Base-by-base conservation (phyloP, 92 coral and sea anemone genomes). In the Porites cylindrica region DNA sequence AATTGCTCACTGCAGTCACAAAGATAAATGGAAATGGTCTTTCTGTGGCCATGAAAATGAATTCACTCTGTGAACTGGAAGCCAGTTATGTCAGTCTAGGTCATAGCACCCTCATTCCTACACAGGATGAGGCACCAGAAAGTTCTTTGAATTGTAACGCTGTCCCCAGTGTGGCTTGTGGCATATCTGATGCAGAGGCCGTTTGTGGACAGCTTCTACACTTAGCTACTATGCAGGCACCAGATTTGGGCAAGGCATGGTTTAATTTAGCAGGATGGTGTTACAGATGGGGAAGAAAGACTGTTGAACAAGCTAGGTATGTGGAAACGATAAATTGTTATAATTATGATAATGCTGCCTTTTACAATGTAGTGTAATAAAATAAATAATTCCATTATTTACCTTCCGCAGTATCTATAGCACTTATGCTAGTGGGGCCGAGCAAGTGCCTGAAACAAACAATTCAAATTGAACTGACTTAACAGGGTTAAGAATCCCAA, bases 281-380 rank as follows among this genome's bases (percentile, higher is more conserved):
- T 66, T 97, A 97, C 74, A 85, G 96, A 77, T 94, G 95, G 98
- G 99, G 99, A 50, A 90, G 99, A 19, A 97, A 95, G 83, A 93
- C 98, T 24, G 99, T 97, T 16, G 99, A 97, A 76, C 99, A 97
- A 85, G 98, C 99, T 24, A 95, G 98, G 99, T 95, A 71, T 61
- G 80, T 63, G 17, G 70, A 53, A 68, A 7, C 21, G 1, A 5
- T 0, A 21, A 47, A 50, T 77, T 17, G 21, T 16, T 43, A 52
- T 51, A 51, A 69, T 68, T 32, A 75, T 52, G 59, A 75, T 7
- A 8, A 56, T 12, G 10, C 58, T 38, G 51, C 14, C 7, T 20
- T 43, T 23, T 23, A 23, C 24, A 23, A 23, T 23, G 24, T 2
- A 43, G 21, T 10, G 32, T 29, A 29, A 29, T 29, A 29, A 29